These are phyloP conservation scores for Cinclus cinclus DNA, from an alignment of 2,113 vertebrate species.

Conservation along the genomic window DNA sequence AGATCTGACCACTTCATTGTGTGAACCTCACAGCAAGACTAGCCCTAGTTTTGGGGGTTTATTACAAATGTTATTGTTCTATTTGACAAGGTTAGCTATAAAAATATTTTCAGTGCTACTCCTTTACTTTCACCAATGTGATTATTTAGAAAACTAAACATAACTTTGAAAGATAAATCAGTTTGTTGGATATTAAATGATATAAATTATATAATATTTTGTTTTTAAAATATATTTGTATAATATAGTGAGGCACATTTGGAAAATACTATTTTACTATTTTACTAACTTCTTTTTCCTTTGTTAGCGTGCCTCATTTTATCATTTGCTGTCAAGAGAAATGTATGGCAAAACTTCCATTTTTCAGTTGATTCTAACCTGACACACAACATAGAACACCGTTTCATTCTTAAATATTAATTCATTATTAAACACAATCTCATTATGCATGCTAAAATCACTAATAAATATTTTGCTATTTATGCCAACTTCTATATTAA, in stretches of 20 bases:
- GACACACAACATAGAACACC: background rate
- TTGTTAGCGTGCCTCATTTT: background rate
- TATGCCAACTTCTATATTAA: background rate
- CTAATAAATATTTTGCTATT: background rate
- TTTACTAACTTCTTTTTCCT: background rate
- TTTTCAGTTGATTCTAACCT: background rate
- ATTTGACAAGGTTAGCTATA: background rate
- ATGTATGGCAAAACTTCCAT: background rate
- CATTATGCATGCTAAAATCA: background rate
- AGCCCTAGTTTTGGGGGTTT: background rate
- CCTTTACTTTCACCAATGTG: background rate
- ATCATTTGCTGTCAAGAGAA: background rate
- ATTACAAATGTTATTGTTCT: background rate
- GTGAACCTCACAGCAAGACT: background rate
- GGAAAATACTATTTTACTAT: background rate
- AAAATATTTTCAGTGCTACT: background rate
- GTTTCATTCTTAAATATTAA: background rate
- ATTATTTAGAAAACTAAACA: background rate
- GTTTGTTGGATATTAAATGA: background rate
- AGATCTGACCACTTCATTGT: background rate
- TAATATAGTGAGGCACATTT: background rate
- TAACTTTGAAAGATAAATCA: background rate
- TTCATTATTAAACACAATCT: background rate
- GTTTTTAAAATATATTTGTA: background rate
- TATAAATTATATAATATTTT: background rate